Conservation (phyloP, 2,797 vertebrate species). For the Thripadectes ignobilis region DNA sequence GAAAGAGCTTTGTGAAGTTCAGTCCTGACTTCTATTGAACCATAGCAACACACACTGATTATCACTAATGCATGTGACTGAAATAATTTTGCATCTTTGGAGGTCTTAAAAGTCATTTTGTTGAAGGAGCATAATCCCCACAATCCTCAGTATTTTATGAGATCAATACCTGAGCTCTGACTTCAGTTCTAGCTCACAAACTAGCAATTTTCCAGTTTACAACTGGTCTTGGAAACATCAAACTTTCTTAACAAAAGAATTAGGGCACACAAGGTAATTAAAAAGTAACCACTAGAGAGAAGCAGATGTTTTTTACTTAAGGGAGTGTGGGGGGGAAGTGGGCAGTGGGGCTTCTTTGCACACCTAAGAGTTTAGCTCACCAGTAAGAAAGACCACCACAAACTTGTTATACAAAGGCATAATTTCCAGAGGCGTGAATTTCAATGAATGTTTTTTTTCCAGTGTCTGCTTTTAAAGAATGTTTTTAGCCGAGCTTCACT, state of each 20-base stretch:
- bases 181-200: constrained; percentile 15
- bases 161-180: constrained; percentile 24
- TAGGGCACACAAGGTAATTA: constrained; percentile 36
- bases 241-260: constrained; percentile 16
- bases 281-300: neutral
- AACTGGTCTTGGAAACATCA: neutral
- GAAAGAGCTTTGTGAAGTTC: constrained; percentile 70
- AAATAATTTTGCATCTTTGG: constrained; percentile 52
- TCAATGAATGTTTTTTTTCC: constrained; percentile 15
- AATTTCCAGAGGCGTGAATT: neutral
- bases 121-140: constrained; percentile 1
- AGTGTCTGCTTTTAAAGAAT: constrained; percentile 2
- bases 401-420: neutral
- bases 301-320: neutral
- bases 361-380: neutral
- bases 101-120: constrained; percentile 32
- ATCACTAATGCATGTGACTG: constrained; percentile 55
- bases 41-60: constrained; percentile 61
- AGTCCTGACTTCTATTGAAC: constrained; percentile 50
- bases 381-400: neutral
- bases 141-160: neutral
- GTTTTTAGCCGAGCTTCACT: neutral
- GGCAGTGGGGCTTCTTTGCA: neutral
- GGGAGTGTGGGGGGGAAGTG: rapidly evolving
- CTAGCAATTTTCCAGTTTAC: neutral